Percentiles rank a stretch among this genome's conserved stretches.
Conservation (phyloP, 2,888 invertebrate species). For the Encarsia formosa region DNA sequence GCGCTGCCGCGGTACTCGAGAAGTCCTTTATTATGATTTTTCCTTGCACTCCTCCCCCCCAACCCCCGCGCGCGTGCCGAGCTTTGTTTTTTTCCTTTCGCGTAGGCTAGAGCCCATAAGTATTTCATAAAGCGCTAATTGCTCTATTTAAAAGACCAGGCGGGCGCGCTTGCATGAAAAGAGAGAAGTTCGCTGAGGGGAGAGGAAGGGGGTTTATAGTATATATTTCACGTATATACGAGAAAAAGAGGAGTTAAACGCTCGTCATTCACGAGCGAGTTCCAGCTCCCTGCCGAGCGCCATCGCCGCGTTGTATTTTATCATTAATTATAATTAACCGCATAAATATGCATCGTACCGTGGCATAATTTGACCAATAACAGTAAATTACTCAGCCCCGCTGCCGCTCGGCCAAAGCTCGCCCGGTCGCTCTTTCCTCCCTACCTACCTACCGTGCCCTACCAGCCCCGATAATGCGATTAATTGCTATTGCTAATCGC, state of each 20-base stretch:
- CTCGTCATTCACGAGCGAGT: constrained; percentile 37
- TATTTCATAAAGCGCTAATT: no score
- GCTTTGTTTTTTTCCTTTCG: no score
- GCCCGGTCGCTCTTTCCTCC: not conserved
- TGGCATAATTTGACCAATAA: constrained; percentile 51
- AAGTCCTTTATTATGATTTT: no score
- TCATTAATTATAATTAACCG: constrained; percentile 51
- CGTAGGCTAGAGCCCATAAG: no score
- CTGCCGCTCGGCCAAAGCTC: constrained; percentile 8
- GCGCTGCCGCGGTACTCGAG: no score
- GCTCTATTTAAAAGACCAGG: no score
- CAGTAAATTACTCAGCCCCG: constrained; percentile 48
- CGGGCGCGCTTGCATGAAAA: no score
- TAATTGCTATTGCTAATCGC: constrained; percentile 51
- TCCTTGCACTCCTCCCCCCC: no score
- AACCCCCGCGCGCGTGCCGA: no score
- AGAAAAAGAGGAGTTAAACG: constrained; percentile 32
- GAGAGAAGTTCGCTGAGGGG: no score
- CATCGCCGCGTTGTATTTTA: constrained; percentile 40
- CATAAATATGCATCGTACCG: constrained; percentile 50
- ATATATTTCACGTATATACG: not conserved
- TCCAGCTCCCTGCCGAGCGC: constrained; percentile 15
- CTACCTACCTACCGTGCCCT: constrained; percentile 25
- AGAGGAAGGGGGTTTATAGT: not conserved
- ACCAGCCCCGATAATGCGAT: constrained; percentile 48